These are phyloP conservation scores for Idris sp. DNA, from an alignment of 1,140 invertebrate genomes.

Conservation along the genomic window DNA sequence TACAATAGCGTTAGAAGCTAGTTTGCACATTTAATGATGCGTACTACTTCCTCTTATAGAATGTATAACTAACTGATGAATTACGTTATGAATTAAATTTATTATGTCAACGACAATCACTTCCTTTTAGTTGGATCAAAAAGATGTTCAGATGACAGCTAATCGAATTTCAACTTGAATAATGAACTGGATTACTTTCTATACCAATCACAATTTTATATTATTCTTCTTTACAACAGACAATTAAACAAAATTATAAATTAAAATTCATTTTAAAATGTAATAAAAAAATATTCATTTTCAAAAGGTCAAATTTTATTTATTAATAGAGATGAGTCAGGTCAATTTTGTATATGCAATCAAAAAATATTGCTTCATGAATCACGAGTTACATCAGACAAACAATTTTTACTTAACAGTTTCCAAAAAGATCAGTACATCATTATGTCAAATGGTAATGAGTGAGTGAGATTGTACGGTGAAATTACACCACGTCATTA, in stretches of 20 bases:
- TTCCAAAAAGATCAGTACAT: background rate
- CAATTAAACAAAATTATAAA: no score
- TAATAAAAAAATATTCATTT: no score
- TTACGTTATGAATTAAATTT: slow-evolving; percentile 38
- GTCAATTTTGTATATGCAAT: no score
- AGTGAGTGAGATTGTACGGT: background rate
- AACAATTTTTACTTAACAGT: background rate
- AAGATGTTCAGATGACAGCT: no score
- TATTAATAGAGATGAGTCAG: no score
- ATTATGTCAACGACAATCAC: slow-evolving; percentile 23
- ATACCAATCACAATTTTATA: no score
- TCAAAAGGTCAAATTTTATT: no score
- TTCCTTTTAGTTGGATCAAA: slow-evolving; percentile 10
- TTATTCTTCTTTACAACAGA: no score
- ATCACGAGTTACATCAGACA: background rate
- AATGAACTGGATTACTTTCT: no score
- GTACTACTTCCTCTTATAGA: slow-evolving; percentile 47
- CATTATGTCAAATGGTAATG: background rate
- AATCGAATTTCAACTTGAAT: no score
- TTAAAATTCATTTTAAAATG: no score
- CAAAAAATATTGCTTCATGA: background rate
- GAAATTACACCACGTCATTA: slow-evolving; percentile 11
- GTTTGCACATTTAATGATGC: slow-evolving; percentile 60
- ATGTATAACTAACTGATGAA: slow-evolving; percentile 39
- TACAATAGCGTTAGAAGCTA: slow-evolving; percentile 39